Evolutionary conservation across 2,888 invertebrate genomes (phyloP).

Genomic region (Trichacis sp.): DNA sequence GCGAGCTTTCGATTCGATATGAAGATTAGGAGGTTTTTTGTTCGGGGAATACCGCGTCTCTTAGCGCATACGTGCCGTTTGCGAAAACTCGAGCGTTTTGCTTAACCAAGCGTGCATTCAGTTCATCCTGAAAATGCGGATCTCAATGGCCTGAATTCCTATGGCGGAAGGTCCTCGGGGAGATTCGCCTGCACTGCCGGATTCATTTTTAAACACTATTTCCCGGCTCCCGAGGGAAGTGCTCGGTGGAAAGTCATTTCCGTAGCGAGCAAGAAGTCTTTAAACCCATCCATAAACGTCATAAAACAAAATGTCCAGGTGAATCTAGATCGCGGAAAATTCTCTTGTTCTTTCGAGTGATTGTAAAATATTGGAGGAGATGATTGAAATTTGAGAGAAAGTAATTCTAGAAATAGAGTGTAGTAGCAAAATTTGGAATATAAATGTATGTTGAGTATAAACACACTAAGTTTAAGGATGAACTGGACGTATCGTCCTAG

Average conservation of each 20-base stretch:
- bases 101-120: slow-evolving; percentile 2
- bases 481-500: too few relatives aligned
- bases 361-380: too few relatives aligned
- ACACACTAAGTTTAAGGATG: too few relatives aligned
- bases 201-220: slow-evolving; percentile 8
- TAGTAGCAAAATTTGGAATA: too few relatives aligned
- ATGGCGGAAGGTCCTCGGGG: slow-evolving; percentile 4
- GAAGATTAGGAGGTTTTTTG: background rate
- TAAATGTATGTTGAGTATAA: too few relatives aligned
- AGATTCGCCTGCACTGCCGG: background rate
- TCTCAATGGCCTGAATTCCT: slow-evolving; percentile 1
- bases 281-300: slow-evolving; percentile 1
- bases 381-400: too few relatives aligned
- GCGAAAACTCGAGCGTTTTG: background rate
- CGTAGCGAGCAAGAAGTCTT: background rate
- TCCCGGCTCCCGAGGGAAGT: background rate
- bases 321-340: background rate
- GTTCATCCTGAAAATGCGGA: slow-evolving; percentile 1
- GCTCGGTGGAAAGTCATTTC: slow-evolving; percentile 5
- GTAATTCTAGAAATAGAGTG: too few relatives aligned
- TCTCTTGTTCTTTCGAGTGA: background rate
- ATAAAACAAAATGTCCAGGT: background rate
- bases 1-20: background rate
- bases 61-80: background rate
- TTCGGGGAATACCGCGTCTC: background rate